Conservation (phyloP, 2,888 invertebrate genomes). For the Drosophila limbata region DNA sequence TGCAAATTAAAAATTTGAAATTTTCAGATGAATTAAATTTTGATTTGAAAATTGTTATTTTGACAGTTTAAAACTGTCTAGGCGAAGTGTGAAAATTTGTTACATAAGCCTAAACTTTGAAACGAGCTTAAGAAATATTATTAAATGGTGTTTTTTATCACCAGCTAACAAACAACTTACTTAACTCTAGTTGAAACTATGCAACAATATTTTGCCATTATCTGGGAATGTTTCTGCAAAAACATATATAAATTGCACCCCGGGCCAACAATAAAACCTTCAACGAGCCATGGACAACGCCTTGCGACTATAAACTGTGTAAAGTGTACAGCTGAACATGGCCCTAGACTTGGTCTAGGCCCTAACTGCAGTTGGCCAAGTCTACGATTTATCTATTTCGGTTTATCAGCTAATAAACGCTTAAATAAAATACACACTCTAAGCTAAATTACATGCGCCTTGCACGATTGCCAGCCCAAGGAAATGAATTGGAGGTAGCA, state of each 20-base stretch:
- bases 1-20: too few relatives aligned
- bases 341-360: constrained; percentile 14
- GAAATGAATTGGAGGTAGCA: constrained; percentile 20
- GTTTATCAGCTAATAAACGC: constrained; percentile 81
- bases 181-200: constrained; percentile 50
- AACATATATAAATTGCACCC: constrained; percentile 60
- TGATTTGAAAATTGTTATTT: too few relatives aligned
- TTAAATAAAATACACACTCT: constrained; percentile 80
- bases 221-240: constrained; percentile 42
- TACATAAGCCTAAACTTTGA: too few relatives aligned
- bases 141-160: too few relatives aligned
- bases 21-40: too few relatives aligned
- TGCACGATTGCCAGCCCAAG: constrained; percentile 52
- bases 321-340: background rate
- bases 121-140: too few relatives aligned
- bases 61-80: too few relatives aligned
- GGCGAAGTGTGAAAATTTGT: too few relatives aligned
- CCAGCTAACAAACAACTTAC: constrained; percentile 67
- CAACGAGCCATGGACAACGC: constrained; percentile 41
- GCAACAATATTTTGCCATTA: constrained; percentile 69
- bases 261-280: constrained; percentile 71
- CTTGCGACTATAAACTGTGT: background rate
- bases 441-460: constrained; percentile 75
- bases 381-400: constrained; percentile 73
- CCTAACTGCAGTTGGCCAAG: constrained; percentile 18